Base-by-base conservation (phyloP, 1,140 invertebrate species). In the Cyclina sinensis region DNA sequence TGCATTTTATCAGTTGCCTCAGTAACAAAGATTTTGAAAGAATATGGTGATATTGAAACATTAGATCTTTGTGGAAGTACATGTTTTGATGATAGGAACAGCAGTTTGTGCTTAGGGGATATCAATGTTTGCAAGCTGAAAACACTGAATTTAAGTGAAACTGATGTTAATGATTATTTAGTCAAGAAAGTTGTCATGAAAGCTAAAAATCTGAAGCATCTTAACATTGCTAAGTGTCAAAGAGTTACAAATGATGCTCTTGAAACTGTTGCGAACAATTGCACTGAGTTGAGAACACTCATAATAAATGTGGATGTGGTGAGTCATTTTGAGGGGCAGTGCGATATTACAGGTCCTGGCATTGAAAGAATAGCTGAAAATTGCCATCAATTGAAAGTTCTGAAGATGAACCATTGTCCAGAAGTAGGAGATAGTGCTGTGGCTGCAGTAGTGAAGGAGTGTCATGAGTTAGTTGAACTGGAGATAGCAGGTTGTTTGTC, bases 381-480 rank as follows among this genome's bases (percentile, higher is more conserved):
- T 35, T 90, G 91, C 46, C n/a, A 21, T 21, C 32, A 90, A 7
- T 68, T 91, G 30, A 76, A 73, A 73, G 78, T 87, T 51, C 43
- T 91, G 3, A 84, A 89, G 24, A 54, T 91, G 35, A 86, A 79
- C 51, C 62, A 76, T 51, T 91, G 91, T 73, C 65, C 78, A 18
- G 76, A 82, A 46, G 76, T 90, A 12, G 74, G 62, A 16, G 91
- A 91, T 83, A 51, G 24, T 35, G 74, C 76, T 12, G 78, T 90
- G 18, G 48, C 39, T 30, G 43, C 82, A 9, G 14, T 91, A 27
- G 82, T 85, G 21, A 74, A 76, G 30, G 30, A 46, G 16, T 91
- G 89, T 46, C 74, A 24, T 39, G 27, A 73, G 1, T 46, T 91
- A 57, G 51, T 21, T 57, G 62, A 87, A 16, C 54, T 90, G 9